Base-by-base conservation (phyloP, 2,797 vertebrate species). In the Protonibea diacanthus region DNA sequence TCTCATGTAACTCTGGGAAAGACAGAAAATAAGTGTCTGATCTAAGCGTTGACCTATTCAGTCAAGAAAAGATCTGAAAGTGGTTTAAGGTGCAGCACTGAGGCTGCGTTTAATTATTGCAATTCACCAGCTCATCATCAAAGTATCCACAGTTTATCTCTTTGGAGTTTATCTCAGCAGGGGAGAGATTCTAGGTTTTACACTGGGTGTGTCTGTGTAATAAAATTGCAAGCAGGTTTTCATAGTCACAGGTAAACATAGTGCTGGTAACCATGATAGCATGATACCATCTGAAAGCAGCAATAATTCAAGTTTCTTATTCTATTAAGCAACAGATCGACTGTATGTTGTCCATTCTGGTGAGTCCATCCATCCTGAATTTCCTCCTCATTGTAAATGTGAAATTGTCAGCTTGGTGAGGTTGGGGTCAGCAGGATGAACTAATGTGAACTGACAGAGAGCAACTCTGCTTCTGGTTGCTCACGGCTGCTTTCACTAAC, bases 371-470 rank as follows among this genome's bases (percentile, higher is more conserved):
- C 21, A 13, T 27, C 63, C 78, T 57, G 48, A 68, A 42, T 29
- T 49, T 48, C 29, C 25, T 70, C 33, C n/a, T 64, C 53, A 0
- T 49, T 74, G 45, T 71, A 61, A 29, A 68, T 27, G 27, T 42
- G 38, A 78, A 66, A 48, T 40, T 40, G 51, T 74, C 79, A 65
- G 66, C 55, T n/a, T 21, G 55, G 15, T 47, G 66, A 82, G 53
- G 74, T 77, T 12, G 11, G 60, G 68, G 76, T 76, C 56, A 53
- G 71, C 62, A 49, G 47, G 62, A 45, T 87, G 86, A 84, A 64
- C 20, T 81, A 72, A 91, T 86, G 76, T 11, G 62, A 13, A 42
- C 80, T 80, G 86, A 91, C 87, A 84, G 83, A 52, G 15, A 81
- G 57, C 4, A 2, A 21, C 71, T 56, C 69, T 33, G 75, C 55